A percentile compares a stretch with the other conserved stretches of the same genome.
These are phyloP conservation scores for Cheilosia scutellata DNA, from an alignment of 2,888 invertebrate genomes.

Conservation along the genomic window DNA sequence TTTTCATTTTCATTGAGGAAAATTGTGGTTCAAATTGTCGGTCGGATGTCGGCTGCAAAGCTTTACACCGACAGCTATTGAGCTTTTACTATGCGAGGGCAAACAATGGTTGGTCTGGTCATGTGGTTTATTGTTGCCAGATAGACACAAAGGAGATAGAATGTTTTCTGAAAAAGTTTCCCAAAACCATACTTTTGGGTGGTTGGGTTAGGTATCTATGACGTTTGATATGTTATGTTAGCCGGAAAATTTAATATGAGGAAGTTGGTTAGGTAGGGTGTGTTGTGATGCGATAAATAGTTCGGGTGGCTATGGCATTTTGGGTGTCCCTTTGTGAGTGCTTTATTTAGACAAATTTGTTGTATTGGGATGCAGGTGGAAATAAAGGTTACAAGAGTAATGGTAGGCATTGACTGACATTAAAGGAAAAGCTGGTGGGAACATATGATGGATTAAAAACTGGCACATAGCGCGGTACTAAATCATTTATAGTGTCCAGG, in stretches of 20 bases:
- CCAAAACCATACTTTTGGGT: background rate
- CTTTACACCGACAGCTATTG: conserved; percentile 45
- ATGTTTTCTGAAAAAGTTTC: conserved; percentile 15
- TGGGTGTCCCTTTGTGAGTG: background rate
- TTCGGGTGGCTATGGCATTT: background rate
- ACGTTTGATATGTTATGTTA: conserved; percentile 13
- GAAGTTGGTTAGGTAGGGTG: conserved; percentile 5
- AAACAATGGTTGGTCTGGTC: conserved; percentile 33
- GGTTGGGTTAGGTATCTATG: conserved; percentile 19
- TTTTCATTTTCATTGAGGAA: conserved; percentile 60
- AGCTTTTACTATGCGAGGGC: conserved; percentile 66
- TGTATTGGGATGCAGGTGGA: too few relatives aligned
- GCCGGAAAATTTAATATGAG: background rate
- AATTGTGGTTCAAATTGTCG: conserved; percentile 23
- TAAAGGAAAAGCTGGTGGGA: too few relatives aligned
- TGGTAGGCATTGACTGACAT: too few relatives aligned
- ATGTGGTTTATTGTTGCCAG: conserved; percentile 54
- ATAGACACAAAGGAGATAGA: conserved; percentile 2
- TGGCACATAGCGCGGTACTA: too few relatives aligned
- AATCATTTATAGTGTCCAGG: too few relatives aligned
- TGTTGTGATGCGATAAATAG: background rate
- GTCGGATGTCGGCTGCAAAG: conserved; percentile 20
- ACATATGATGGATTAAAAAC: too few relatives aligned
- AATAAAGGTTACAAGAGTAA: too few relatives aligned
- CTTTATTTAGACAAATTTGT: background rate